A percentile compares a stretch with the other conserved stretches of the same genome.
phyloP scores from a whole-genome alignment of 2,797 vertebrate species.

The Parauchenoglanis punctatus region DNA sequence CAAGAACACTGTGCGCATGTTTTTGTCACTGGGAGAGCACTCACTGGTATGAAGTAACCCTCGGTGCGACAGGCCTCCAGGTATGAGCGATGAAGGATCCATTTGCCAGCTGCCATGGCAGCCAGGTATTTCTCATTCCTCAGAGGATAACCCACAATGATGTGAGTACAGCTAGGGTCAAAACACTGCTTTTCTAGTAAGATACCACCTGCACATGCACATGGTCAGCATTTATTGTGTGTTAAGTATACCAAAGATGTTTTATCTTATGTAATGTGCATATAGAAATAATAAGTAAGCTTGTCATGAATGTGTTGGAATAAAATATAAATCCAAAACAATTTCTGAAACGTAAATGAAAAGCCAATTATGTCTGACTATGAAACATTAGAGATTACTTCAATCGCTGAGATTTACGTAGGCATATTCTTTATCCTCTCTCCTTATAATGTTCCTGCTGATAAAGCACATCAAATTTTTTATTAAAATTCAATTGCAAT shows the following conservation, averaged over 20 bases:
- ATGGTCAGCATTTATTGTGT: not conserved
- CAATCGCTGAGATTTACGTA: not conserved
- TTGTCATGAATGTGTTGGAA: not conserved
- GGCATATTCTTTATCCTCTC: not conserved
- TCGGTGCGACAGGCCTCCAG: constrained; percentile 88
- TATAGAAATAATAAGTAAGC: not conserved
- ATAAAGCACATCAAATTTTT: not conserved
- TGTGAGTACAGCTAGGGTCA: constrained; percentile 93
- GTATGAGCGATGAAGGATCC: constrained; percentile 97
- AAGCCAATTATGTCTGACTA: not conserved
- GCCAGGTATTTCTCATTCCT: constrained; percentile 97
- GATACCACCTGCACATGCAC: constrained; percentile 77
- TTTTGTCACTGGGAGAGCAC: constrained; percentile 2
- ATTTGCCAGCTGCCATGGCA: constrained; percentile 95
- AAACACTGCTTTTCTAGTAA: constrained; percentile 95
- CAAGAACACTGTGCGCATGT: not conserved
- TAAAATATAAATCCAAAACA: not conserved
- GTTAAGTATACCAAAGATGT: not conserved
- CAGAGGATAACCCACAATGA: constrained; percentile 92
- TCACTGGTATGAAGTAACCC: constrained; percentile 82
- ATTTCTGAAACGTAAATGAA: not conserved
- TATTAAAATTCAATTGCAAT: not conserved
- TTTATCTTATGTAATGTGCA: not conserved
- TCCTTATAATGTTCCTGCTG: not conserved
- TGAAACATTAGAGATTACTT: not conserved